These are phyloP conservation scores for Parelbella ahira DNA, from an alignment of 2,888 invertebrate genomes.

Conservation along the genomic window DNA sequence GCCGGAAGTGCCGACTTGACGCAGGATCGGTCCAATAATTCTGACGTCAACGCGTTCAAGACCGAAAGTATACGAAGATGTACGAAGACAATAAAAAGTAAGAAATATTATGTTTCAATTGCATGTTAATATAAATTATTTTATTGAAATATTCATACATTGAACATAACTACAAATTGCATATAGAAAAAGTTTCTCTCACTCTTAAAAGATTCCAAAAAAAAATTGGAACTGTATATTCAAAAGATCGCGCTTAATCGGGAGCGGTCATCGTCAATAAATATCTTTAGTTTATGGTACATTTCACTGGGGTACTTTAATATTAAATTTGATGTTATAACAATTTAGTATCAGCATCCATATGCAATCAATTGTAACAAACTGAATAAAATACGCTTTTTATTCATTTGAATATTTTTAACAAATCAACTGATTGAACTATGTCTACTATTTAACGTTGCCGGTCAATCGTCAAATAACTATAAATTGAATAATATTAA, in stretches of 20 bases:
- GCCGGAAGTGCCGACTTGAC: constrained; percentile 71
- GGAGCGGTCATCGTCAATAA: constrained; percentile 74
- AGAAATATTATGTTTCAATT: not conserved
- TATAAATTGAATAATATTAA: too few species aligned
- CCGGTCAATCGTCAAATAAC: too few species aligned
- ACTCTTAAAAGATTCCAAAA: constrained; percentile 26
- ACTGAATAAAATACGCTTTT: too few species aligned
- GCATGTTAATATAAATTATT: not conserved
- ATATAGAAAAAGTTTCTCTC: constrained; percentile 36
- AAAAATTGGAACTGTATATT: constrained; percentile 34
- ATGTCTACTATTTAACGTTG: too few species aligned
- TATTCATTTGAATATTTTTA: too few species aligned
- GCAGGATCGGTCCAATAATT: constrained; percentile 67
- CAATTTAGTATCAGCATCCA: too few species aligned
- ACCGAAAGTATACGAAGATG: constrained; percentile 54
- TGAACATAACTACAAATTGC: not conserved
- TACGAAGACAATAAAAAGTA: constrained; percentile 42
- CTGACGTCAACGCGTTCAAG: constrained; percentile 72
- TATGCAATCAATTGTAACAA: too few species aligned
- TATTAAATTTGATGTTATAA: too few species aligned
- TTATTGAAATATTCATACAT: not conserved
- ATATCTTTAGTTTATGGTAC: constrained; percentile 66
- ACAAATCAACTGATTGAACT: too few species aligned
- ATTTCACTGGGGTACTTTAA: too few species aligned
- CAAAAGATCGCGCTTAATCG: constrained; percentile 64